Base-by-base conservation (phyloP, 2,113 vertebrate species). In the Danio rerio region DNA sequence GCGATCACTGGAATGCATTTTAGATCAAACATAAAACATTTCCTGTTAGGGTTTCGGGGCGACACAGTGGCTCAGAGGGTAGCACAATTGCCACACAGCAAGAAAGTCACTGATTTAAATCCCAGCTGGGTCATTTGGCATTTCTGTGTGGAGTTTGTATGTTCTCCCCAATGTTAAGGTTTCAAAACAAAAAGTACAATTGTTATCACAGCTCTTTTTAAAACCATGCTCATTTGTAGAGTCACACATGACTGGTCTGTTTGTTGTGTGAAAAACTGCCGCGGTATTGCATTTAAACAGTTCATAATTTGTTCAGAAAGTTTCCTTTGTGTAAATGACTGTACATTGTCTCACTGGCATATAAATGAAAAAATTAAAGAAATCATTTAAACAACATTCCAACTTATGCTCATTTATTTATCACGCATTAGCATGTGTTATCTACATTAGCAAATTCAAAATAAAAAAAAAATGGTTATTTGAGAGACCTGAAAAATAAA, bases 391-490 rank as follows among this genome's bases (percentile, higher is more conserved):
- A 18, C 16, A 11, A 18, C 11, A 47, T 10, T 31, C 31, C 31
- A 31, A 31, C 43, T 68, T 43, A 68, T 45, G 42, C 45, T 68
- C 5, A 45, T 68, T 66, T 66, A 66, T 66, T 66, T n/a, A 45
- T n/a, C 40, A 45, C 42, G 10, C n/a, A 66, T 10, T 45, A 68
- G 8, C 5, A 5, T 11, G 45, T 68, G 9, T 65, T n/a, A 66
- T n/a, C n/a, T n/a, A n/a, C n/a, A 43, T 43, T 66, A 66, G 16
- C 7, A 16, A 8, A n/a, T n/a, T n/a, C n/a, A 66, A 8, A 43
- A 9, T 31, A 66, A 43, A 65, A 0, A 66, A 4, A 16, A 1
- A 15, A 15, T 15, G 7, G 52, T 55, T 5, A 55, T 55, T 6
- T 2, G 6, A 15, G 53, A 56, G 16, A 56, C 15, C 16, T 56